Conservation (phyloP, 2,797 vertebrate genomes). For the Poeciliopsis paucimaculata region DNA sequence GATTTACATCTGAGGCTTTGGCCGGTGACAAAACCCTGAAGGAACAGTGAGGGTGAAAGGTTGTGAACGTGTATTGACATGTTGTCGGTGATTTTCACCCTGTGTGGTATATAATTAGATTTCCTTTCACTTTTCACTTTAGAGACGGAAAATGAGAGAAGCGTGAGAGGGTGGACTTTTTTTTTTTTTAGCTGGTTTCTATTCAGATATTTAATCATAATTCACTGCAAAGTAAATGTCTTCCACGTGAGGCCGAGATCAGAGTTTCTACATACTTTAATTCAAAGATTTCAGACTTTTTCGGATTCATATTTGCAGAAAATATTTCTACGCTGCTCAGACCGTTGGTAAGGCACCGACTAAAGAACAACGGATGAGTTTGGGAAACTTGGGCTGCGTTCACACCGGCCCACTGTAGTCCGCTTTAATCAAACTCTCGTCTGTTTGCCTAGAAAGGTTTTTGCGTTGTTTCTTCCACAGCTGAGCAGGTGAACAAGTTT, state of each 20-base stretch:
- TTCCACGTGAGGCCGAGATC: not conserved
- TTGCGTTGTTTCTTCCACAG: too few relatives aligned
- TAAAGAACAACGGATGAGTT: not conserved
- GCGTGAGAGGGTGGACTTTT: not conserved
- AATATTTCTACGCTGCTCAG: not conserved
- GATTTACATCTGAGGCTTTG: not conserved
- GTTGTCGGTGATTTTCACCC: not conserved
- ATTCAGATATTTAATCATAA: not conserved
- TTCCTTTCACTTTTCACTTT: not conserved
- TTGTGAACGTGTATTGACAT: not conserved
- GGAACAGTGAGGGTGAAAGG: not conserved
- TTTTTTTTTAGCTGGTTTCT: not conserved
- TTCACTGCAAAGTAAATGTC: conserved; percentile 18
- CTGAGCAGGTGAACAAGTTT: too few relatives aligned
- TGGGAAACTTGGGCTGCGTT: not conserved
- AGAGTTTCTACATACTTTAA: not conserved
- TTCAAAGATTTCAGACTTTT: not conserved
- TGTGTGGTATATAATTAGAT: not conserved
- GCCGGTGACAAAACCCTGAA: not conserved
- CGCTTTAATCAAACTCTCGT: too few relatives aligned
- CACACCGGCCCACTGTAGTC: too few relatives aligned
- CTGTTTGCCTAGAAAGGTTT: too few relatives aligned
- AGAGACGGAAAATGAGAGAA: not conserved
- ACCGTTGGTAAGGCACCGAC: not conserved
- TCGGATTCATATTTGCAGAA: not conserved